Base-by-base conservation (phyloP, 2,797 vertebrate species). In the Pristis pectinata region DNA sequence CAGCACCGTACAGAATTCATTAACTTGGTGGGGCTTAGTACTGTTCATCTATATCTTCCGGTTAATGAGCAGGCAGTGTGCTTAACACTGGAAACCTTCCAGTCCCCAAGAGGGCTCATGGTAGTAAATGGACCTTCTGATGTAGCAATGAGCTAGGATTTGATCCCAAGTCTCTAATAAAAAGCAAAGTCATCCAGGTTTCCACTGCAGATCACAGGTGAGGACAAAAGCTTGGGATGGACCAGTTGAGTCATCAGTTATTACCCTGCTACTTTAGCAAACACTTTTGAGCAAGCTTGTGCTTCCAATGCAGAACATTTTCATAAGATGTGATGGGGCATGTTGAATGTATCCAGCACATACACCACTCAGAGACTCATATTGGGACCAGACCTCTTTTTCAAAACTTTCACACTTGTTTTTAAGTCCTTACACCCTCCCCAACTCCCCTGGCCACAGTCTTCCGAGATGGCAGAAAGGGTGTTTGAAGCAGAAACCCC, bases 1-100 rank as follows among this genome's bases (percentile, higher is more conserved):
- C 64, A 2, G 92, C 41, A 44, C 44, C 22, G 72, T 2, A 30
- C 67, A 76, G 70, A 94, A 76, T 94, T 72, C 27, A 76, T 93
- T 93, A 49, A 37, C 91, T 44, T 49, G n/a, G 41, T 72, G 10
- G 41, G 64, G 64, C 91, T 72, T 76, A 53, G 76, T 17, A 27
- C 44, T 94, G 30, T 70, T n/a, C 49, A 91, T 91, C 72, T 94
- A 9, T 76, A 17, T 76, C 92, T 76, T 56, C 72, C 30, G 94
- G 44, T 76, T 94, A 53, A 53, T 76, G 37, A 74, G 92, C 41
- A 44, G 44, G 67, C 67, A 72, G 24, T 74, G 92, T 53, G 44
- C 1, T 94, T 53, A 56, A 34, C 49, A 34, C 15, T 53, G n/a
- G n/a, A 41, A 41, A 30, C 85, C 30, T 61, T 30, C 53, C 0